Percentiles rank a stretch among this genome's conserved stretches.
These are phyloP conservation scores for Indicator maculatus DNA, from an alignment of 2,113 vertebrate genomes.

Conservation along the genomic window DNA sequence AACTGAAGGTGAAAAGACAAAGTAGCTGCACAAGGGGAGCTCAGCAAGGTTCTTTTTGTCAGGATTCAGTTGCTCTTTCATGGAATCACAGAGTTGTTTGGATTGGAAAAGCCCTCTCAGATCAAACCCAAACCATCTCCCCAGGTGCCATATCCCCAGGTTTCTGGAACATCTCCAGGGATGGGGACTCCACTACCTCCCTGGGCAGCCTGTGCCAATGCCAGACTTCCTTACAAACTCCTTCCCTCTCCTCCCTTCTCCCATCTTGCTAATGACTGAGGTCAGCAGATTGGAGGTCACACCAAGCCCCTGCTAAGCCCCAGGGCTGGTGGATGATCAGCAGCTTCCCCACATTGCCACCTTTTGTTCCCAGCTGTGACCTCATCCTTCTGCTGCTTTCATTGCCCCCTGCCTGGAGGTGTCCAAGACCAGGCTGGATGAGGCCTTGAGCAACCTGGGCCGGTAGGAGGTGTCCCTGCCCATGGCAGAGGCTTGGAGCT, in stretches of 20 bases:
- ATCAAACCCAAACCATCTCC: too few relatives aligned
- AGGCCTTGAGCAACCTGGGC: too few relatives aligned
- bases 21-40: slow-evolving; percentile 20
- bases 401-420: too few relatives aligned
- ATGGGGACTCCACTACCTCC: too few relatives aligned
- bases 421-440: too few relatives aligned
- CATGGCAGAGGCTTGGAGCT: too few relatives aligned
- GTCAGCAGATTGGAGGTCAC: not conserved
- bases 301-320: not conserved
- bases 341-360: not conserved
- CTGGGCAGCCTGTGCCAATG: too few relatives aligned
- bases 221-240: not conserved
- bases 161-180: too few relatives aligned
- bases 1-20: slow-evolving; percentile 39
- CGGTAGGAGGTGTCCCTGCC: too few relatives aligned
- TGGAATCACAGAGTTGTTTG: not conserved
- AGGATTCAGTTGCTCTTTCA: slow-evolving; percentile 6
- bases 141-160: too few relatives aligned
- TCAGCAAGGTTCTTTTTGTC: not conserved
- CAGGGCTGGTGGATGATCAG: not conserved
- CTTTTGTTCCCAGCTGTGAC: not conserved
- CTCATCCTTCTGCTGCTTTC: not conserved
- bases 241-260: not conserved
- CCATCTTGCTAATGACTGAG: not conserved
- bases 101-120: too few relatives aligned